A percentile compares a stretch with the other conserved stretches of the same genome.
Conservation (phyloP, 2,888 invertebrate genomes). For the Gandaritis pyraliata region DNA sequence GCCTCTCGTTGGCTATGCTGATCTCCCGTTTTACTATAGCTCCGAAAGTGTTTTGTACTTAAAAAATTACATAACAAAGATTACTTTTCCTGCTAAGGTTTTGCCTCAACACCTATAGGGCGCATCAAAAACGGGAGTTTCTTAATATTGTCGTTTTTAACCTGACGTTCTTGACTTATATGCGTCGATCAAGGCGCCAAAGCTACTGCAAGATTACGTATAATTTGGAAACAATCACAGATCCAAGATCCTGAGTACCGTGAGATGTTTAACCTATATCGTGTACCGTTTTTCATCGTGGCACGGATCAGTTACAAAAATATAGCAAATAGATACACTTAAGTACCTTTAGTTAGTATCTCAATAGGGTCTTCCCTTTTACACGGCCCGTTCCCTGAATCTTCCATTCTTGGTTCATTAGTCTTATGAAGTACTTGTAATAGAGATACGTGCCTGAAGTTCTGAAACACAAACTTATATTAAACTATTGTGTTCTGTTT, state of each 20-base stretch:
- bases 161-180: too few species aligned
- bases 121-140: too few species aligned
- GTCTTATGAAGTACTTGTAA: slow-evolving; percentile 78
- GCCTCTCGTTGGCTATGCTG: slow-evolving; percentile 52
- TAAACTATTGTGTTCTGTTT: not conserved
- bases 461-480: slow-evolving; percentile 55
- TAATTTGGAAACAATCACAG: not conserved
- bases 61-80: slow-evolving; percentile 18
- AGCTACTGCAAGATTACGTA: too few species aligned
- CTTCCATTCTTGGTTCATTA: slow-evolving; percentile 53
- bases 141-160: too few species aligned
- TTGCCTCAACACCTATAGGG: too few species aligned
- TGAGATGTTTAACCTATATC: too few species aligned
- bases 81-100: not conserved
- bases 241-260: not conserved
- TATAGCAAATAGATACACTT: not conserved
- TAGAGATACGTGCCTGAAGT: slow-evolving; percentile 66
- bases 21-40: slow-evolving; percentile 69
- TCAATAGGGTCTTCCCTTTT: slow-evolving; percentile 67
- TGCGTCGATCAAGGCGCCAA: too few species aligned
- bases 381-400: slow-evolving; percentile 36
- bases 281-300: too few species aligned
- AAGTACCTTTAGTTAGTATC: slow-evolving; percentile 68
- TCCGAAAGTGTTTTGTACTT: slow-evolving; percentile 71
- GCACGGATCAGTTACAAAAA: too few species aligned